Evolutionary conservation across 2,113 vertebrate genomes (phyloP).

Genomic region (Anoplopoma fimbria): DNA sequence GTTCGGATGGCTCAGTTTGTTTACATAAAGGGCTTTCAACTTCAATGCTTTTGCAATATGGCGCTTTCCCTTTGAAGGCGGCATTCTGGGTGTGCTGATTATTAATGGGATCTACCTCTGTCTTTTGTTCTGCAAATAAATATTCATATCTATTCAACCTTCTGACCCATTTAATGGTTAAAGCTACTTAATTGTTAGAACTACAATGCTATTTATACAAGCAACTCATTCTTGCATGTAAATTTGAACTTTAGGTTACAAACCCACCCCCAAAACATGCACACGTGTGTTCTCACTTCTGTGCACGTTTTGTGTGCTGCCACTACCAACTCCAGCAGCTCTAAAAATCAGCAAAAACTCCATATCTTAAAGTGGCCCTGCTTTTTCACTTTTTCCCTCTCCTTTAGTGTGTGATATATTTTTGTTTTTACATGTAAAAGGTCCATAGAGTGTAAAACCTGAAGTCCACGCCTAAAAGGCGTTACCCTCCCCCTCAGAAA

Average conservation of each 20-base stretch:
- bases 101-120: conserved; percentile 25
- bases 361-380: too few species aligned
- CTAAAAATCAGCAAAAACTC: conserved; percentile 32
- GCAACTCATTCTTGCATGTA: conserved; percentile 19
- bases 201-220: conserved; percentile 28
- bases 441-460: too few species aligned
- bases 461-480: too few species aligned
- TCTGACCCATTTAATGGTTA: conserved; percentile 22
- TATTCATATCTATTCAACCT: conserved; percentile 31
- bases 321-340: background rate
- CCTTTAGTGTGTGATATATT: too few species aligned
- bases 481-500: too few species aligned
- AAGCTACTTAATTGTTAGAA: conserved; percentile 31
- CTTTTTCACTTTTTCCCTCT: too few species aligned
- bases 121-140: conserved; percentile 22
- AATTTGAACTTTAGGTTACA: conserved; percentile 13
- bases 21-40: conserved; percentile 41
- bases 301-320: too few species aligned
- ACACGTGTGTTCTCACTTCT: too few species aligned
- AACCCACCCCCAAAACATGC: conserved; percentile 6
- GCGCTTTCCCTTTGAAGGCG: conserved; percentile 35
- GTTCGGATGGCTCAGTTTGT: conserved; percentile 34
- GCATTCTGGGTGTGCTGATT: conserved; percentile 24
- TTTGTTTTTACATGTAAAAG: too few species aligned
- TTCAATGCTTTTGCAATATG: conserved; percentile 39